phyloP scores from a whole-genome alignment of 2,113 vertebrate genomes.

The Corydoras maculifer region DNA sequence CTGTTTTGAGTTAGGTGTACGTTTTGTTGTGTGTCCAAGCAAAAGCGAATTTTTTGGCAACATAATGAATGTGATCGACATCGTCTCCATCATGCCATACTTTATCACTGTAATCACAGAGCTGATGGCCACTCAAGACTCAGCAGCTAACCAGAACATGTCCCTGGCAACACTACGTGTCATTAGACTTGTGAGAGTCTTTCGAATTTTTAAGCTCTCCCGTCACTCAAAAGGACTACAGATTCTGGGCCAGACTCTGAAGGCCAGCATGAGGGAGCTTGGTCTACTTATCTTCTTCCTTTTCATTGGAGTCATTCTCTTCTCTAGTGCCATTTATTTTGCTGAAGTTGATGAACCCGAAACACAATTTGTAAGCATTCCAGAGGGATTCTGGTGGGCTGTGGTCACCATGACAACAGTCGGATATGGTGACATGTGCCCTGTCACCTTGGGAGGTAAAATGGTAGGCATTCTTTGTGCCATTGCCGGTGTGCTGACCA shows the following conservation, averaged over 20 bases:
- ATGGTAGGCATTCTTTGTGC: slow-evolving; percentile 94
- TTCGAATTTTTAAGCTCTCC: slow-evolving; percentile 93
- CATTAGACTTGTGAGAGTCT: slow-evolving; percentile 90
- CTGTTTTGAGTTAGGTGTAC: slow-evolving; percentile 83
- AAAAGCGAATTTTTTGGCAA: slow-evolving; percentile 90
- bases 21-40: slow-evolving; percentile 91
- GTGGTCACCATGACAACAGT: slow-evolving; percentile 98
- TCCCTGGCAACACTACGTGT: slow-evolving; percentile 90
- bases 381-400: slow-evolving; percentile 98
- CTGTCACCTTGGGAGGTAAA: slow-evolving; percentile 87
- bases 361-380: slow-evolving; percentile 95
- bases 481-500: slow-evolving; percentile 92
- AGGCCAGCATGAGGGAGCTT: slow-evolving; percentile 84
- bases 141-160: slow-evolving; percentile 84
- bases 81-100: slow-evolving; percentile 94
- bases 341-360: slow-evolving; percentile 92
- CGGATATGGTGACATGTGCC: slow-evolving; percentile 96
- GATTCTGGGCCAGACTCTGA: slow-evolving; percentile 85
- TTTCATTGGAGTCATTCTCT: slow-evolving; percentile 95
- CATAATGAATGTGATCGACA: slow-evolving; percentile 96
- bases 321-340: slow-evolving; percentile 95
- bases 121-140: slow-evolving; percentile 75
- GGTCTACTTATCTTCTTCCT: slow-evolving; percentile 96
- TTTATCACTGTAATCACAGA: slow-evolving; percentile 92
- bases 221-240: slow-evolving; percentile 89